A percentile compares a stretch with the other conserved stretches of the same genome.
Evolutionary conservation across 2,113 vertebrate species (phyloP).

Genomic region (Scophthalmus maximus): DNA sequence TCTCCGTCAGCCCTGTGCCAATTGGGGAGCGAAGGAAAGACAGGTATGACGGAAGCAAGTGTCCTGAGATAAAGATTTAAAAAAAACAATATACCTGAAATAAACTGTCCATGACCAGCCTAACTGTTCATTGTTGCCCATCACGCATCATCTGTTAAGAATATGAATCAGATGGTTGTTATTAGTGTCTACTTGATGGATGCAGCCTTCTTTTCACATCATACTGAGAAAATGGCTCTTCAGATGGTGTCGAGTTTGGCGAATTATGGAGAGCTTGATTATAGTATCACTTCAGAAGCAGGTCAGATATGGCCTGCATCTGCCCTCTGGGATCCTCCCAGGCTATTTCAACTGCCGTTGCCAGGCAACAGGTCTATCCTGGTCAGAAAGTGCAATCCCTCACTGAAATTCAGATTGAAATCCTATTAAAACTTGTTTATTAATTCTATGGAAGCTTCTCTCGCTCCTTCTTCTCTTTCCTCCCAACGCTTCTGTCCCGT

Average conservation of each 20-base stretch:
- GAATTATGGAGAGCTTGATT: constrained; percentile 21
- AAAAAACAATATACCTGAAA: neutral
- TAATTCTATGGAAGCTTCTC: constrained; percentile 20
- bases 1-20: constrained; percentile 92
- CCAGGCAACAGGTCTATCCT: constrained; percentile 73
- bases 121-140: too few relatives aligned
- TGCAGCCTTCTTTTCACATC: neutral
- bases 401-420: constrained; percentile 55
- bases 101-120: neutral
- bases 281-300: constrained; percentile 23
- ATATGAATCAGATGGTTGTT: constrained; percentile 1
- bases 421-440: constrained; percentile 35
- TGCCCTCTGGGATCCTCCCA: constrained; percentile 40
- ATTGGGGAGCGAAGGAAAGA: constrained; percentile 94
- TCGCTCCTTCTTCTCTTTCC: constrained; percentile 3
- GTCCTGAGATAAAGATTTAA: neutral
- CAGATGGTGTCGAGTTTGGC: neutral
- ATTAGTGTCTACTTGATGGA: neutral
- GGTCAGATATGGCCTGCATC: constrained; percentile 24
- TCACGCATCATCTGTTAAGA: neutral
- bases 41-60: constrained; percentile 82
- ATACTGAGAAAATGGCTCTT: neutral
- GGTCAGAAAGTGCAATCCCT: constrained; percentile 45
- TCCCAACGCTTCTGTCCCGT: constrained; percentile 32
- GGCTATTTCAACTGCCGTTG: constrained; percentile 63